Conservation (phyloP, 1,140 invertebrate genomes). For the Aphis craccivora region DNA sequence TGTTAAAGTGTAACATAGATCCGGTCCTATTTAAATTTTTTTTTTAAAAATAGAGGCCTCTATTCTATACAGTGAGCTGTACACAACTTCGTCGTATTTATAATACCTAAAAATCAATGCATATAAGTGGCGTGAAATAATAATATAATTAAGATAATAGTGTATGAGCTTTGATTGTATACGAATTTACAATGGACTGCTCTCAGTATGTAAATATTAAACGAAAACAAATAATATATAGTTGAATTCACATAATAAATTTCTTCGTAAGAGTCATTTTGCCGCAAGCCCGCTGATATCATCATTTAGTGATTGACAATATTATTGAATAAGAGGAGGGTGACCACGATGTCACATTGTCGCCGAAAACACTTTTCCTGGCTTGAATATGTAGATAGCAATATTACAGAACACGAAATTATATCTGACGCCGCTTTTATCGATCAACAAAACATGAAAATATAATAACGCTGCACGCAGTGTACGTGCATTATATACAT, state of each 20-base stretch:
- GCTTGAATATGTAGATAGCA: neutral
- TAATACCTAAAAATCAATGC: neutral
- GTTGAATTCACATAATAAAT: neutral
- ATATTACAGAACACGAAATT: conserved; percentile 3
- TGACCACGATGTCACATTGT: neutral
- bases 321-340: neutral
- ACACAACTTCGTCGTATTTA: too few relatives aligned
- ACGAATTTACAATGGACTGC: neutral
- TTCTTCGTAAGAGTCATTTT: neutral
- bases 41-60: too few relatives aligned
- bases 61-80: too few relatives aligned
- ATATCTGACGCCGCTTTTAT: neutral
- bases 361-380: neutral
- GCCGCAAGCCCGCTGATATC: neutral
- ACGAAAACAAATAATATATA: neutral
- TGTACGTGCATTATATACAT: neutral
- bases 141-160: too few relatives aligned
- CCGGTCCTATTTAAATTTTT: too few relatives aligned
- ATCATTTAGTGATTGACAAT: neutral
- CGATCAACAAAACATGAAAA: neutral
- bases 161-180: neutral
- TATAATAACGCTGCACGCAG: neutral
- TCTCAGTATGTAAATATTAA: neutral
- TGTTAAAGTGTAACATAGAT: too few relatives aligned
- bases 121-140: neutral